Conservation (phyloP, 35 echinoderm and acorn worm genomes). For the Chiridota heheva region DNA sequence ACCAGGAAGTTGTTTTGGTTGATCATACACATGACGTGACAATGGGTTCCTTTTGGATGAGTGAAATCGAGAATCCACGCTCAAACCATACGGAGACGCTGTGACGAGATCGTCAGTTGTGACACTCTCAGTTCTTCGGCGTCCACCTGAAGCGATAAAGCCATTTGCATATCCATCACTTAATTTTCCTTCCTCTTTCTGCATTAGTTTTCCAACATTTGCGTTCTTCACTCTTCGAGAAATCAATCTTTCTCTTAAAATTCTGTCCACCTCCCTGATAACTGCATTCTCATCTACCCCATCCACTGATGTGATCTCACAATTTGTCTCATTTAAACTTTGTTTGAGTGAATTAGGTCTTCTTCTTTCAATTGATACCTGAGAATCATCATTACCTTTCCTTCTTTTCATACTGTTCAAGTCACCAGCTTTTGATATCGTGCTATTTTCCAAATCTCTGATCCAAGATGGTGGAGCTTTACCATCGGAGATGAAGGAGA, state of each 20-base stretch:
- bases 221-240: too few relatives aligned
- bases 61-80: too few relatives aligned
- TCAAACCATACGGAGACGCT: constrained; percentile 23
- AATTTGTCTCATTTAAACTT: too few relatives aligned
- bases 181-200: not conserved
- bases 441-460: constrained; percentile 13
- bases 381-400: not conserved
- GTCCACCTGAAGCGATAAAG: not conserved
- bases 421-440: not conserved
- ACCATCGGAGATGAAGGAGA: constrained; percentile 1
- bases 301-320: constrained; percentile 14
- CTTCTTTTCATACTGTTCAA: not conserved
- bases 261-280: constrained; percentile 3
- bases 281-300: constrained; percentile 18
- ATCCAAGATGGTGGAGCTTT: constrained; percentile 44
- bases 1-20: too few relatives aligned
- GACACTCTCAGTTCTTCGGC: constrained; percentile 15
- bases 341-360: too few relatives aligned
- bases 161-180: not conserved
- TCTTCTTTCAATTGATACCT: too few relatives aligned
- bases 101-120: constrained; percentile 24
- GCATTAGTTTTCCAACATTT: constrained; percentile 6
- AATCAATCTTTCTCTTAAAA: too few relatives aligned
- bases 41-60: too few relatives aligned
- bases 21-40: too few relatives aligned